Base-by-base conservation (phyloP, 2,888 invertebrate species). In the Fragum whitleyi region DNA sequence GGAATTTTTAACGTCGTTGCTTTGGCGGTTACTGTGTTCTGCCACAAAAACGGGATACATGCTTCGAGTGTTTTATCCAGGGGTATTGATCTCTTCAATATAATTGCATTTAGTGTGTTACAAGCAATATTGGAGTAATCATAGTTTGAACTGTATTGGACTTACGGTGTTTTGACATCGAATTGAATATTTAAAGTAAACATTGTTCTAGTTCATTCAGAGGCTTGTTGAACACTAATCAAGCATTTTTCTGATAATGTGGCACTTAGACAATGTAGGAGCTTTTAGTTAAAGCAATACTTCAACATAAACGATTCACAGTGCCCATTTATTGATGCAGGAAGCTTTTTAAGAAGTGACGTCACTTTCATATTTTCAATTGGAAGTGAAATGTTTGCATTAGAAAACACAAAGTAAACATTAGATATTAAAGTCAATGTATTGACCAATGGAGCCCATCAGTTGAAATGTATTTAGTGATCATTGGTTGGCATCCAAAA, bases 351-450 rank as follows among this genome's bases (percentile, higher is more conserved):
- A 36, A 72, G 68, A 74, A 32, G 59, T 71, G 65, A 75, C 57
- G 53, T 71, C 47, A 28, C 71, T 71, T 79, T 75, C 71, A 65
- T 36, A 47, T 55, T 71, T 51, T 74, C 51, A 81, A 71, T 61
- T 69, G 67, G 61, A 47, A 26, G 51, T 74, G 51, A 77, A 81
- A 59, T 81, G 74, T 81, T 81, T 77, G 67, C 70, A 53, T 47
- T 65, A 69, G 72, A 53, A 68, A 74, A 65, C 59, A 21, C 36
- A 67, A 81, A 51, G 81, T 71, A 77, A 81, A 81, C 65, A 81
- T 51, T 23, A n/a, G 53, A 61, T 75, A 75, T 79, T 72, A 75
- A 79, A 75, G 79, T 75, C 67, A 79, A 79, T 75, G 67, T 65
- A 65, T 65, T 65, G 65, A 65, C 65, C 47, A 16, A 14, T 14